Evolutionary conservation across 2,797 vertebrate genomes (phyloP).

Genomic region (Thalassophryne amazonica): DNA sequence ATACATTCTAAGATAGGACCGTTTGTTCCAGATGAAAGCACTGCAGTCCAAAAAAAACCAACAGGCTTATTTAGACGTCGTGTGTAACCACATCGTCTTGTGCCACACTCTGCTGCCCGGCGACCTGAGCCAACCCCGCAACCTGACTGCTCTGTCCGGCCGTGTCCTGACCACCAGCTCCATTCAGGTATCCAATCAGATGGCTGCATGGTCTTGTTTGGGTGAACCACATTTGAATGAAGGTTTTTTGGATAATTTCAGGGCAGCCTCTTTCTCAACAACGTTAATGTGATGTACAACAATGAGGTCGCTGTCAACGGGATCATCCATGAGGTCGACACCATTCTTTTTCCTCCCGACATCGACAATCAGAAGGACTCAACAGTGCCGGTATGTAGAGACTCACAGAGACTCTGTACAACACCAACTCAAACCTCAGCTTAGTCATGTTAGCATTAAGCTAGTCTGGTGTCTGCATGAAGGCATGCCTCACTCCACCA

Average conservation of each 20-base stretch:
- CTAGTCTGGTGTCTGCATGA: too few species aligned
- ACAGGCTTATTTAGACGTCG: slow-evolving; percentile 48
- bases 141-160: slow-evolving; percentile 84
- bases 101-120: slow-evolving; percentile 81
- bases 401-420: neutral
- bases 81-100: slow-evolving; percentile 86
- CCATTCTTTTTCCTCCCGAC: slow-evolving; percentile 73
- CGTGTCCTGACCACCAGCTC: slow-evolving; percentile 73
- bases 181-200: slow-evolving; percentile 76
- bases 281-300: slow-evolving; percentile 78
- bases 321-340: slow-evolving; percentile 86
- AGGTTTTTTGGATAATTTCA: slow-evolving; percentile 53
- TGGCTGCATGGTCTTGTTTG: neutral
- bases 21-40: slow-evolving; percentile 49
- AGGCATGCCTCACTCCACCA: too few species aligned
- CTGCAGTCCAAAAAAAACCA: rapidly evolving
- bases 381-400: neutral
- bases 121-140: slow-evolving; percentile 74
- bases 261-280: slow-evolving; percentile 80
- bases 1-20: neutral
- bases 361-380: slow-evolving; percentile 18
- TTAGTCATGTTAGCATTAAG: too few species aligned
- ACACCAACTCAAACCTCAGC: neutral
- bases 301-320: slow-evolving; percentile 83
- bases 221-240: neutral